Evolutionary conservation across 2,113 vertebrate genomes (phyloP).

Genomic region (Hippolais icterina): DNA sequence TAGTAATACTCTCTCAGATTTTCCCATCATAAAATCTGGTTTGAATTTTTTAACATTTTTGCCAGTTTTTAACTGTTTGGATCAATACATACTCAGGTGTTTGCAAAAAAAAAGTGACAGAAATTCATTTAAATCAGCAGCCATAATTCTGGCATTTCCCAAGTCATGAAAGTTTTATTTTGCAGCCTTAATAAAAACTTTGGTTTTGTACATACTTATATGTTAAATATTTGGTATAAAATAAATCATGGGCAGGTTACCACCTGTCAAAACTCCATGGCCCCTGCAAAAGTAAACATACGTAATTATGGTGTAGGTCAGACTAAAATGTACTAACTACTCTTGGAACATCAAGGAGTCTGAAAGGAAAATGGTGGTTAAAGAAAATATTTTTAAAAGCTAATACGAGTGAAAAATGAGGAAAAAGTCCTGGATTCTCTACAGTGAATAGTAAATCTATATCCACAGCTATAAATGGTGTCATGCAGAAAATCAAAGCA

Average conservation of each 20-base stretch:
- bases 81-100: background rate
- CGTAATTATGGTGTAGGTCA: background rate
- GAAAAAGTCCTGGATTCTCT: background rate
- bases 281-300: background rate
- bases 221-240: conserved; percentile 7
- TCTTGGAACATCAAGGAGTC: background rate
- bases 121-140: background rate
- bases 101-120: background rate
- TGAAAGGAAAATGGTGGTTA: background rate
- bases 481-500: background rate
- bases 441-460: background rate
- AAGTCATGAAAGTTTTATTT: background rate
- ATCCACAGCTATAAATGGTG: background rate
- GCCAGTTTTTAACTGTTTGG: background rate
- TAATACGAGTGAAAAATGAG: background rate
- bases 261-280: background rate
- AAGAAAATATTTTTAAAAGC: conserved; percentile 1
- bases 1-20: background rate
- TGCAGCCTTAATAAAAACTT: background rate
- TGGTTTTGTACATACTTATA: background rate
- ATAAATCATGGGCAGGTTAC: background rate
- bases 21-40: background rate
- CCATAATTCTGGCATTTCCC: background rate
- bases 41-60: background rate
- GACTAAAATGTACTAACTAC: background rate